Evolutionary conservation across 1,140 invertebrate genomes (phyloP).

Genomic region (Wasmannia auropunctata): DNA sequence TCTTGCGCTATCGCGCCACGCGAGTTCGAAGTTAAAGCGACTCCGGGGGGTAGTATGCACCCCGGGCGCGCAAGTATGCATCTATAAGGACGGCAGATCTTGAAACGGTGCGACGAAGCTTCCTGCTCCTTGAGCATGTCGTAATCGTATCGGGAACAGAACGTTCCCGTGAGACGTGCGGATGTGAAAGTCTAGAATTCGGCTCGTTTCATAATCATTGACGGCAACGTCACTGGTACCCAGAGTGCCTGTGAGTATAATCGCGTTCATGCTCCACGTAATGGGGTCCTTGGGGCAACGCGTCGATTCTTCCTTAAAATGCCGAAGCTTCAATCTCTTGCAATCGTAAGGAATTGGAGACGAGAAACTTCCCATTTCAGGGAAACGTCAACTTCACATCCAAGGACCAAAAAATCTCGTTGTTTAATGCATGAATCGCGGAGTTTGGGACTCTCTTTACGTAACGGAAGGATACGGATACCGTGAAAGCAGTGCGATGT

Average conservation of each 20-base stretch:
- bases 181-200: neutral
- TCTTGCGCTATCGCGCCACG: neutral
- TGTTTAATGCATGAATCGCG: neutral
- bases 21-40: neutral
- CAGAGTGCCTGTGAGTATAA: neutral
- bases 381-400: neutral
- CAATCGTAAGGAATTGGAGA: neutral
- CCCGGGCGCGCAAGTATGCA: neutral
- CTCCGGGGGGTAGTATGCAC: neutral
- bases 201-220: neutral
- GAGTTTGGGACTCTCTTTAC: neutral
- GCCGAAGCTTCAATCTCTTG: neutral
- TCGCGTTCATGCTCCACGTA: neutral
- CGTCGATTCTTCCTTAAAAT: neutral
- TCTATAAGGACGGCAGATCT: neutral
- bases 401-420: neutral
- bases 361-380: neutral
- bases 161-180: neutral
- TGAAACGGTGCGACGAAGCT: neutral
- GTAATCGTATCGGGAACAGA: neutral
- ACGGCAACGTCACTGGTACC: neutral
- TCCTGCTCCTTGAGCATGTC: neutral
- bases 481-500: constrained; percentile 38
- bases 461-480: constrained; percentile 6
- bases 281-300: neutral